Percentiles rank a stretch among this genome's conserved stretches.
phyloP scores from a whole-genome alignment of 2,888 invertebrate genomes.

The Cyrtodaria siliqua region DNA sequence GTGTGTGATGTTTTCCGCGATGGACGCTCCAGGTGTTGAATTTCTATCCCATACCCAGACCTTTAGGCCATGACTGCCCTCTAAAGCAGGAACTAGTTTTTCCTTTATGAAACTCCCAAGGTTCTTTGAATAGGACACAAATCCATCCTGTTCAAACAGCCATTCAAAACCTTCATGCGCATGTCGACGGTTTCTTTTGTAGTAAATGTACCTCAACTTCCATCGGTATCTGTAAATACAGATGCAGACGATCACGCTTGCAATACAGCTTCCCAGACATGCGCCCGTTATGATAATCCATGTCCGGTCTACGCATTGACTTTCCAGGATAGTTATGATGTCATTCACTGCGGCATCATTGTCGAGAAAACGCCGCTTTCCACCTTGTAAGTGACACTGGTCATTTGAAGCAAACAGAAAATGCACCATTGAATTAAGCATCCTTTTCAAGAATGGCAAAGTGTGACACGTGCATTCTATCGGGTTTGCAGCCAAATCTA shows the following conservation, averaged over 20 bases:
- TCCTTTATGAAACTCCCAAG: constrained; percentile 46
- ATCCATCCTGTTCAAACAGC: constrained; percentile 59
- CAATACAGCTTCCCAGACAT: not conserved
- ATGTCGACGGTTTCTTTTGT: constrained; percentile 34
- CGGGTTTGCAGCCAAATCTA: constrained; percentile 38
- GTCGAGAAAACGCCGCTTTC: not conserved
- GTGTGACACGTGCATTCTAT: constrained; percentile 47
- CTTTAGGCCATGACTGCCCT: constrained; percentile 26
- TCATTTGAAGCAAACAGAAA: not conserved
- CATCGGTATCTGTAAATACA: constrained; percentile 49
- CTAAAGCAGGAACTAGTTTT: constrained; percentile 46
- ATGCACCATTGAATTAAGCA: not conserved
- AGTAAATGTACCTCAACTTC: constrained; percentile 57
- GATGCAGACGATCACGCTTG: constrained; percentile 6
- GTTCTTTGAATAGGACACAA: constrained; percentile 53
- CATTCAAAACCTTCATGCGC: constrained; percentile 42
- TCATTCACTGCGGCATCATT: not conserved
- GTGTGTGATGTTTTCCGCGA: constrained; percentile 58
- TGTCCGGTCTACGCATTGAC: constrained; percentile 3
- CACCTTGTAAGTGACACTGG: constrained; percentile 9
- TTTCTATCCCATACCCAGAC: constrained; percentile 57
- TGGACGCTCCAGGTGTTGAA: constrained; percentile 42
- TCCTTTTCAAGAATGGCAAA: constrained; percentile 49
- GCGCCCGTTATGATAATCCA: constrained; percentile 2
- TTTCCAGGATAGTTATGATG: not conserved